Percentiles rank a stretch among this genome's conserved stretches.
Evolutionary conservation across 2,113 vertebrate species (phyloP).

Genomic region (Saccopteryx leptura): DNA sequence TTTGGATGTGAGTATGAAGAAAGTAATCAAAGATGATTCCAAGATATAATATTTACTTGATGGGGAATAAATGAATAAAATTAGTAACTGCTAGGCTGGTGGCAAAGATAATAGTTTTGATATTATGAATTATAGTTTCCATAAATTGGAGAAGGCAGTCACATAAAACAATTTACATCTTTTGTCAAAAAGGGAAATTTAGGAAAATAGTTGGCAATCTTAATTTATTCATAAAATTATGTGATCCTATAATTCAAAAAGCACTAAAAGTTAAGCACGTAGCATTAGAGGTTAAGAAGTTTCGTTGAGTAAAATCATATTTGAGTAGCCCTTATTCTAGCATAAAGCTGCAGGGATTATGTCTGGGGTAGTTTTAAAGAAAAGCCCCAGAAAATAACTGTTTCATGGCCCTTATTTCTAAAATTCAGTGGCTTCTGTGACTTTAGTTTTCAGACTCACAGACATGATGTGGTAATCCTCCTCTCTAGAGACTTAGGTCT

Average conservation of each 20-base stretch:
- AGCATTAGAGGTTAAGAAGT: not conserved
- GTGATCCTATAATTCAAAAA: not conserved
- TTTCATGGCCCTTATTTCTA: not conserved
- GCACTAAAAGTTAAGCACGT: not conserved
- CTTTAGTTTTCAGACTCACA: not conserved
- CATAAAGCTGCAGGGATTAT: not conserved
- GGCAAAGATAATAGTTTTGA: not conserved
- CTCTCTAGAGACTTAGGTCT: accelerated
- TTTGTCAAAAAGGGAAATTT: not conserved
- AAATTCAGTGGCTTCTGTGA: not conserved
- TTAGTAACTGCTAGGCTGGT: not conserved
- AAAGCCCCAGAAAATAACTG: not conserved
- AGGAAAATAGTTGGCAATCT: not conserved
- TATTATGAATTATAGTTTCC: not conserved
- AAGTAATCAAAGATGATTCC: not conserved
- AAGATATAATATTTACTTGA: not conserved
- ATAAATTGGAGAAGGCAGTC: not conserved
- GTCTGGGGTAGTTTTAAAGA: not conserved
- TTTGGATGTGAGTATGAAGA: not conserved
- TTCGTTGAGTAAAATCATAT: not conserved
- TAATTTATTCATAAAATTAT: conserved; percentile 33
- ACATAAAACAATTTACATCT: not conserved
- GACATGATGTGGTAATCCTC: not conserved
- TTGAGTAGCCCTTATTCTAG: not conserved
- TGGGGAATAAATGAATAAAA: not conserved